Percentiles rank a stretch among this genome's conserved stretches.
Evolutionary conservation across 2,797 vertebrate species (phyloP).

Genomic region (Salarias fasciatus): DNA sequence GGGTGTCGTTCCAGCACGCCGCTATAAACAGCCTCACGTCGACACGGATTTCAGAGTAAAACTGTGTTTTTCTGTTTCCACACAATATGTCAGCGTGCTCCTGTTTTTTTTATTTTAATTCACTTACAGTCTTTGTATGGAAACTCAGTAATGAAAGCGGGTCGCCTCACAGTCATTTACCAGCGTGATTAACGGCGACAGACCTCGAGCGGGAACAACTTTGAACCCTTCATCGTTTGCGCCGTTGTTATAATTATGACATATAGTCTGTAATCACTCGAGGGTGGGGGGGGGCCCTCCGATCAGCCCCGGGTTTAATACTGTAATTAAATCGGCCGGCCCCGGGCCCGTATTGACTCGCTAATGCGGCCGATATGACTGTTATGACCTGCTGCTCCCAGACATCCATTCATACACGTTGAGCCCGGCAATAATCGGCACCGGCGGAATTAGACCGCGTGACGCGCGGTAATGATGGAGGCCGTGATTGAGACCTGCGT

Average conservation of each 20-base stretch:
- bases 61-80: constrained; percentile 10
- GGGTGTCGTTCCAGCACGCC: constrained; percentile 62
- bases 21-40: constrained; percentile 63
- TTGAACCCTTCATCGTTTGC: constrained; percentile 90
- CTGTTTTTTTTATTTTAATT: constrained; percentile 39
- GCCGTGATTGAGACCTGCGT: constrained; percentile 15
- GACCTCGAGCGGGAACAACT: constrained; percentile 81
- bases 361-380: constrained; percentile 88
- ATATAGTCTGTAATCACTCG: constrained; percentile 85
- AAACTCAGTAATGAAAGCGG: constrained; percentile 55
- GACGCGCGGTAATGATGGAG: constrained; percentile 58
- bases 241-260: constrained; percentile 93
- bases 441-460: constrained; percentile 50
- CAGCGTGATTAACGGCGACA: constrained; percentile 66
- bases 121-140: constrained; percentile 42
- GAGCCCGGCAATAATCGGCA: constrained; percentile 67
- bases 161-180: constrained; percentile 56
- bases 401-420: constrained; percentile 69
- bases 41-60: constrained; percentile 10
- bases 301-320: constrained; percentile 81
- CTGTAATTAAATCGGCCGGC: constrained; percentile 89
- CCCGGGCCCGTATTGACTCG: constrained; percentile 86
- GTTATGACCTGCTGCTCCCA: constrained; percentile 77
- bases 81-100: no score
- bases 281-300: constrained; percentile 86